These are phyloP conservation scores for Allophyes oxyacanthae DNA, from an alignment of 2,888 invertebrate genomes.

Conservation along the genomic window DNA sequence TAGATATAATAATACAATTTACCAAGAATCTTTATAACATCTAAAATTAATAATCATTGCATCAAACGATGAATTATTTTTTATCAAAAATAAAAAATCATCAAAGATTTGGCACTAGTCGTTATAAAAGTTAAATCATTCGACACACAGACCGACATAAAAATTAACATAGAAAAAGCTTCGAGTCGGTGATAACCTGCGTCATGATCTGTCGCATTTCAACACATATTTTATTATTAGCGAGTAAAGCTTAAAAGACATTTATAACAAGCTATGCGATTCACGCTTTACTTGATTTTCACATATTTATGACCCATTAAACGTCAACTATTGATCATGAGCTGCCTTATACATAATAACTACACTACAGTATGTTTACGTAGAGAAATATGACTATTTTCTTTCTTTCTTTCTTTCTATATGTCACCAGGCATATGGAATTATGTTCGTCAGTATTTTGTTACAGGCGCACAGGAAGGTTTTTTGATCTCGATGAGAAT, in stretches of 20 bases:
- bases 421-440: too few relatives aligned
- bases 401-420: too few relatives aligned
- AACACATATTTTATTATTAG: conserved; percentile 33
- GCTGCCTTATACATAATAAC: too few relatives aligned
- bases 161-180: conserved; percentile 31
- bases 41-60: conserved; percentile 6
- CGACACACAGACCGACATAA: conserved; percentile 21
- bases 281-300: neutral
- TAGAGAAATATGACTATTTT: too few relatives aligned
- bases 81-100: conserved; percentile 28
- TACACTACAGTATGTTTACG: too few relatives aligned
- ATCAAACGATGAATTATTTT: conserved; percentile 5
- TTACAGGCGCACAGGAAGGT: too few relatives aligned
- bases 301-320: too few relatives aligned
- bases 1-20: too few relatives aligned
- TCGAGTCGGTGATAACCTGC: conserved; percentile 20
- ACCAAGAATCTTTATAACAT: neutral
- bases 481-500: too few relatives aligned
- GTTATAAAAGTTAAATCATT: conserved; percentile 27
- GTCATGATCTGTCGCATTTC: conserved; percentile 36
- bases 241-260: conserved; percentile 25
- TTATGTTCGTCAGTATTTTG: too few relatives aligned
- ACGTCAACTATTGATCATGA: too few relatives aligned
- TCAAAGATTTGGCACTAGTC: conserved; percentile 18
- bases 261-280: conserved; percentile 3